These are phyloP conservation scores for Phyllostomus hastatus DNA, from an alignment of 2,113 vertebrate species.

Conservation along the genomic window DNA sequence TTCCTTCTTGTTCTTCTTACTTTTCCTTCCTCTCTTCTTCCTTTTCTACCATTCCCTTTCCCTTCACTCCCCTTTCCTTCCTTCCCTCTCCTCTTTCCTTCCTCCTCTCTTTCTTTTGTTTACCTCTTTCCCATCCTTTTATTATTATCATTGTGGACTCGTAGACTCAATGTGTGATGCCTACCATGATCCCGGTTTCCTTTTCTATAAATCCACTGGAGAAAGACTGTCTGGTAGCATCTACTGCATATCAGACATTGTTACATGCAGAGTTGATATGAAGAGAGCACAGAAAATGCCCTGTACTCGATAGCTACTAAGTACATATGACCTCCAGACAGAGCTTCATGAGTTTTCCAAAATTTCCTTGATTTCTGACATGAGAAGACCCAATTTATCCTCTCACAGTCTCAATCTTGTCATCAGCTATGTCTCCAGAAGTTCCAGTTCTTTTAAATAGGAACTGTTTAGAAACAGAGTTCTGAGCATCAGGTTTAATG, in stretches of 20 bases:
- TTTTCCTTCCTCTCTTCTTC: not conserved
- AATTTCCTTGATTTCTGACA: not conserved
- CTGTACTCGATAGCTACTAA: not conserved
- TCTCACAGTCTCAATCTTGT: not conserved
- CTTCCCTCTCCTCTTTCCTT: too few species aligned
- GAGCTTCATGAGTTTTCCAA: not conserved
- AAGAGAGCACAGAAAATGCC: not conserved
- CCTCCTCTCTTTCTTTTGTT: not conserved
- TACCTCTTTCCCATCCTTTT: not conserved
- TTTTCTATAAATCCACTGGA: not conserved
- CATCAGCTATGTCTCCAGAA: not conserved
- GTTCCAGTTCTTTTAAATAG: not conserved
- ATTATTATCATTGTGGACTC: not conserved
- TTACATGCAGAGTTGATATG: not conserved
- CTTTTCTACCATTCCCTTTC: accelerated
- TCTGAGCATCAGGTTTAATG: not conserved
- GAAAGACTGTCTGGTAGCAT: not conserved
- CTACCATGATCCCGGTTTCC: not conserved
- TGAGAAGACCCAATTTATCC: not conserved
- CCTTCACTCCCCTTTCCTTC: not conserved
- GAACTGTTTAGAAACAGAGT: not conserved
- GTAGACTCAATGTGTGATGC: not conserved
- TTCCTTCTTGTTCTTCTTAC: not conserved
- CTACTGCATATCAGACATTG: not conserved
- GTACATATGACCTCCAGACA: not conserved